Evolutionary conservation across 2,888 invertebrate species (phyloP).

Genomic region (Andrena flavipes): DNA sequence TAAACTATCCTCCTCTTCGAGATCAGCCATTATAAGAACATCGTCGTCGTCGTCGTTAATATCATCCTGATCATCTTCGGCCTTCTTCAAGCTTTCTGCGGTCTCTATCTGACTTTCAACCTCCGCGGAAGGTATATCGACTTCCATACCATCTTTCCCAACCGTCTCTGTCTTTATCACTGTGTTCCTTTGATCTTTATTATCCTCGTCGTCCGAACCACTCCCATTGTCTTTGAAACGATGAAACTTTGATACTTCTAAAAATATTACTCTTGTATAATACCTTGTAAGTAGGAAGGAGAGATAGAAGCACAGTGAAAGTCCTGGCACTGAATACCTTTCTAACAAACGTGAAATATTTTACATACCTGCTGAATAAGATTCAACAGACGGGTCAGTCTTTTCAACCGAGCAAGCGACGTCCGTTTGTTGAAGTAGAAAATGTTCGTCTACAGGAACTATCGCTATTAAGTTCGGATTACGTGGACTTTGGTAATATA

Average conservation of each 20-base stretch:
- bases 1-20: slow-evolving; percentile 85
- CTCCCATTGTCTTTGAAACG: slow-evolving; percentile 85
- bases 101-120: slow-evolving; percentile 37
- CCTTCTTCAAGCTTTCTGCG: slow-evolving; percentile 64
- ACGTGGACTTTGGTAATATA: slow-evolving; percentile 77
- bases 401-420: slow-evolving; percentile 52
- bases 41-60: slow-evolving; percentile 81
- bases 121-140: slow-evolving; percentile 41
- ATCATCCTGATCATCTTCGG: slow-evolving; percentile 77
- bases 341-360: neutral
- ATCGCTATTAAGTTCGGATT: slow-evolving; percentile 86
- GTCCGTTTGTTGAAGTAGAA: slow-evolving; percentile 67
- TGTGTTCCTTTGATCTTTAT: slow-evolving; percentile 64
- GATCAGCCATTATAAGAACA: slow-evolving; percentile 81
- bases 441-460: slow-evolving; percentile 83
- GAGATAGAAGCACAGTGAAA: neutral
- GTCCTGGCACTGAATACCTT: neutral
- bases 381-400: slow-evolving; percentile 46
- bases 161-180: slow-evolving; percentile 29
- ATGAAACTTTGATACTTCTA: slow-evolving; percentile 85
- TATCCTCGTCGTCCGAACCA: slow-evolving; percentile 83
- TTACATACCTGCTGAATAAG: slow-evolving; percentile 54
- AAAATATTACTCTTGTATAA: slow-evolving; percentile 41
- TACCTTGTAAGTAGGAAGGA: neutral
- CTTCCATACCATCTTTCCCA: slow-evolving; percentile 44